Evolutionary conservation across 30 jellyfish, hydroid and myxozoan species (phyloP), one percentile per base, ranked within the genome.

Genomic region (Aurelia aurita complex sp. Pacific): DNA sequence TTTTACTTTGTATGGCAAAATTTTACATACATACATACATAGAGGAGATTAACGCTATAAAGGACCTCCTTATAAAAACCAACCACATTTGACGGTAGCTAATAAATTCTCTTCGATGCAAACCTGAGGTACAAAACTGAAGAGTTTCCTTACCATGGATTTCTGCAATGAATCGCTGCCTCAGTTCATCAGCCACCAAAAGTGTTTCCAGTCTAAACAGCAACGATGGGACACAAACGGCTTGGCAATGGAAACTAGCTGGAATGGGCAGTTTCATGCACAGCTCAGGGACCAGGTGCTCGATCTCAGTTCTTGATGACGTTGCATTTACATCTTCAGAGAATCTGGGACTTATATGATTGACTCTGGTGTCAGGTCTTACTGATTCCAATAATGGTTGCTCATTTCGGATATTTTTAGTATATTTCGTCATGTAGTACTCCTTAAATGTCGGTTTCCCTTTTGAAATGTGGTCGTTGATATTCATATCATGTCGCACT

Each of bases 171-270:
- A 88, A 53, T 17, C 15, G 23, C 4, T 36, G 65, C 79, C 89
- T 23, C 9, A 92, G 76, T 16, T 83, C 92, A 10, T 67, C 79
- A 29, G 98, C 97, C 16, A 57, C 54, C 23, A 92, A 67, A 10
- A 82, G 17, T 14, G 91, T 80, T 67, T 85, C 97, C 13, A 82
- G 69, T 62, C 89, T 32, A 81, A 71, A 87, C 52, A 92, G 76
- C 46, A 86, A 54, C 8, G 88, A 76, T 9, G 98, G 98, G 3
- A 92, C 38, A 63, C 92, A 77, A 1, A 43, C 69, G 14, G 82
- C 52, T 82, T 88, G 97, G 69, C 92, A 74, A 42, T 82, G 95
- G 33, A 92, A 80, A 77, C 89, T 82, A 2, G 97, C 96, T 10
- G 98, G 96, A 71, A 82, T 74, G 55, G 64, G 33, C 52, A 57